Evolutionary conservation across 2,797 vertebrate genomes (phyloP).

Genomic region (Distichodus sexfasciatus): DNA sequence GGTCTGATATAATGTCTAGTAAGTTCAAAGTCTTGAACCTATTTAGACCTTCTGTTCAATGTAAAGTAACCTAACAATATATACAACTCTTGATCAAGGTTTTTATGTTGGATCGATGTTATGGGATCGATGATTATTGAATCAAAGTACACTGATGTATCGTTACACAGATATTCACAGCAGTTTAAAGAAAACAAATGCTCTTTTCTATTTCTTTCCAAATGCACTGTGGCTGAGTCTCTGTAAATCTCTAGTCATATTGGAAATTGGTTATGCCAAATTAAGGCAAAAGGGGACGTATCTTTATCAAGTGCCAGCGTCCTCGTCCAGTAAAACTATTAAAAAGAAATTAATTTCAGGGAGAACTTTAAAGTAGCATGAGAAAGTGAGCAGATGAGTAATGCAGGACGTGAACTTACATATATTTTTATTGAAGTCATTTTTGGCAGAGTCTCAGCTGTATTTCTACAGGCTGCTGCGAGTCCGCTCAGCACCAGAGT

Average conservation of each 20-base stretch:
- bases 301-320: slow-evolving; percentile 6
- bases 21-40: too few relatives aligned
- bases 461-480: slow-evolving; percentile 38
- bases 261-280: neutral
- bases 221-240: neutral
- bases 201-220: too few relatives aligned
- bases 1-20: too few relatives aligned
- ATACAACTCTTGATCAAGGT: too few relatives aligned
- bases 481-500: slow-evolving; percentile 11
- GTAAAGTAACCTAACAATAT: too few relatives aligned
- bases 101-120: too few relatives aligned
- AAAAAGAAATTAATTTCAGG: slow-evolving; percentile 17
- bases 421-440: slow-evolving; percentile 19
- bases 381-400: slow-evolving; percentile 3
- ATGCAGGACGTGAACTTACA: neutral
- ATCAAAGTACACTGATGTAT: too few relatives aligned
- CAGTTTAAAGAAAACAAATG: too few relatives aligned
- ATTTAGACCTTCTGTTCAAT: too few relatives aligned
- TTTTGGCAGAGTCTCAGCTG: slow-evolving; percentile 2
- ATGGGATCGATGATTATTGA: too few relatives aligned
- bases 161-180: too few relatives aligned
- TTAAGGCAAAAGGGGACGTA: too few relatives aligned
- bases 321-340: slow-evolving; percentile 10
- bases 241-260: neutral
- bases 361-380: neutral